Evolutionary conservation across 2,888 invertebrate genomes (phyloP).

Genomic region (Erpobdella octoculata): DNA sequence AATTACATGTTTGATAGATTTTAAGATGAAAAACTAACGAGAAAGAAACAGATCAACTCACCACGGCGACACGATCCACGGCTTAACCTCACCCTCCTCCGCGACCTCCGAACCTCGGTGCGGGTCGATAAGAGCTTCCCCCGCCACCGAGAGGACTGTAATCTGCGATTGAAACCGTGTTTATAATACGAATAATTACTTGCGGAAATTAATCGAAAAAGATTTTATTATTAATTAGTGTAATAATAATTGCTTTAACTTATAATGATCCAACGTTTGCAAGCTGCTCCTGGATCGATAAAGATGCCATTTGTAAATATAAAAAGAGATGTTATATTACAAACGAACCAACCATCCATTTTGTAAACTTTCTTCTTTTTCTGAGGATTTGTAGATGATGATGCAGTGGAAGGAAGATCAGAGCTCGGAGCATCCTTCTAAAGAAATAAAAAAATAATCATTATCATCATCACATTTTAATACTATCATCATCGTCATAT

Average conservation of each 20-base stretch:
- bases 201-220: too few relatives aligned
- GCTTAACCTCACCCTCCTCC: conserved; percentile 31
- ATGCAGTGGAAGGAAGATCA: neutral
- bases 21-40: too few relatives aligned
- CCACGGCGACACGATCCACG: neutral
- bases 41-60: neutral
- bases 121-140: conserved; percentile 15
- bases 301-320: too few relatives aligned
- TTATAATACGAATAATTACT: too few relatives aligned
- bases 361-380: neutral
- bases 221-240: too few relatives aligned
- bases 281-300: too few relatives aligned
- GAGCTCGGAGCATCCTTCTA: neutral
- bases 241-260: too few relatives aligned
- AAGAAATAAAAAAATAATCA: neutral
- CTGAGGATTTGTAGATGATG: neutral
- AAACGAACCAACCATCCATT: too few relatives aligned
- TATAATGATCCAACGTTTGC: too few relatives aligned
- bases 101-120: conserved; percentile 29
- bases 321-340: too few relatives aligned
- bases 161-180: conserved; percentile 5
- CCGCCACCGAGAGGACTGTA: conserved; percentile 19
- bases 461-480: neutral
- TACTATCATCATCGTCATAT: neutral
- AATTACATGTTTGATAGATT: too few relatives aligned